A percentile compares a stretch with the other conserved stretches of the same genome.
Evolutionary conservation across 2,797 vertebrate species (phyloP).

Genomic region (Muscicapa comitata): DNA sequence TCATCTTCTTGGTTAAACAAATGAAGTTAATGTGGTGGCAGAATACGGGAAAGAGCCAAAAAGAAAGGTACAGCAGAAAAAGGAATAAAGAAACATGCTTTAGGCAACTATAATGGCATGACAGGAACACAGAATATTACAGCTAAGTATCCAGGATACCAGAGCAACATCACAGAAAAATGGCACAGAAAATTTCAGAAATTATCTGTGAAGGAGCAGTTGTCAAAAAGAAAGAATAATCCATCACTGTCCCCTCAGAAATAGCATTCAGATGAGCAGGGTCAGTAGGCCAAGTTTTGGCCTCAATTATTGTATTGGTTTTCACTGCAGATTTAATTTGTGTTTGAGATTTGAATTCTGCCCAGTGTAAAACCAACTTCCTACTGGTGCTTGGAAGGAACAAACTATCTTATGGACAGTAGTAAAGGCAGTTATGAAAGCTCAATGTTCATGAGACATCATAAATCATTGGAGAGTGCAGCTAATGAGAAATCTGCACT

Average conservation of each 20-base stretch:
- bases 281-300: slow-evolving; percentile 20
- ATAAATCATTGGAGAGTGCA: background rate
- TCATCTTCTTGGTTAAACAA: slow-evolving; percentile 40
- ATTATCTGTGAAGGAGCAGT: slow-evolving; percentile 44
- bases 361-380: background rate
- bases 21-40: slow-evolving; percentile 32
- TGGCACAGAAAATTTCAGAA: slow-evolving; percentile 17
- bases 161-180: background rate
- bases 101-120: slow-evolving; percentile 26
- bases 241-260: slow-evolving; percentile 8
- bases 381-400: background rate
- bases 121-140: background rate
- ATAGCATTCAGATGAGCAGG: slow-evolving; percentile 36
- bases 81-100: slow-evolving; percentile 22
- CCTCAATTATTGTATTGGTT: slow-evolving; percentile 13
- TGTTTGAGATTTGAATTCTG: background rate
- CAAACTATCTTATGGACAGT: background rate
- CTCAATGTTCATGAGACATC: background rate
- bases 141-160: slow-evolving; percentile 50
- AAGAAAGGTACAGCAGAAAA: slow-evolving; percentile 28
- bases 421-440: background rate
- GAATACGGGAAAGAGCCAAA: background rate
- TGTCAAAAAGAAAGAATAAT: slow-evolving; percentile 33
- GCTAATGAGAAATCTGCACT: background rate
- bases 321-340: background rate